Evolutionary conservation across 2,113 vertebrate genomes (phyloP).

Genomic region (Spermophilus dauricus): DNA sequence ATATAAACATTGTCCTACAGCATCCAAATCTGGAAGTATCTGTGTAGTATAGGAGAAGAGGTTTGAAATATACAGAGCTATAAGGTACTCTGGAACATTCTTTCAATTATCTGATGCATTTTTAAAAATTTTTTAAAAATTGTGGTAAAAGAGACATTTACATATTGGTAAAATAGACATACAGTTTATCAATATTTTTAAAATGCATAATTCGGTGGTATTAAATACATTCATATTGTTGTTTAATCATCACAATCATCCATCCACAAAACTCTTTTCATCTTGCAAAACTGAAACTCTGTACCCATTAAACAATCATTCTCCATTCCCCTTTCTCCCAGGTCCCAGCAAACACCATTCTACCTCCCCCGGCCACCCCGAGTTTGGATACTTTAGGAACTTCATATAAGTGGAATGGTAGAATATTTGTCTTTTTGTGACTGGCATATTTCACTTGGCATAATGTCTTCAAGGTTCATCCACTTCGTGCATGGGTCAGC

Average conservation of each 20-base stretch:
- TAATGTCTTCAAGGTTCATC: not conserved
- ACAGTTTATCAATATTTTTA: not conserved
- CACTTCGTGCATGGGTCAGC: not conserved
- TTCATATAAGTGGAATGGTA: not conserved
- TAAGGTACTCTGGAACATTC: not conserved
- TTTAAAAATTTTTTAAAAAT: not conserved
- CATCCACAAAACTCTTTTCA: not conserved
- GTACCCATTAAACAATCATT: not conserved
- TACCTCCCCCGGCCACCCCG: not conserved
- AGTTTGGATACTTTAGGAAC: not conserved
- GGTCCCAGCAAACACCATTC: not conserved
- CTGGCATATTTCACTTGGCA: slow-evolving; percentile 6
- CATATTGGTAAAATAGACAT: not conserved
- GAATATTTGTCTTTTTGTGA: slow-evolving; percentile 4
- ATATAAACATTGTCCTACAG: rapidly evolving
- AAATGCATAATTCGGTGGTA: not conserved
- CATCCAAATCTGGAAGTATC: not conserved
- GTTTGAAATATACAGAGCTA: not conserved
- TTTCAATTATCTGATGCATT: not conserved
- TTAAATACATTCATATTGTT: not conserved
- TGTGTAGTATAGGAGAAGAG: not conserved
- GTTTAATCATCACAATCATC: not conserved
- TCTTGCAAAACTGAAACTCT: not conserved
- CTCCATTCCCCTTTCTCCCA: not conserved
- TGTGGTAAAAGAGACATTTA: not conserved